These are phyloP conservation scores for Pandemis cinnamomeana DNA, from an alignment of 2,888 invertebrate species.

Conservation along the genomic window DNA sequence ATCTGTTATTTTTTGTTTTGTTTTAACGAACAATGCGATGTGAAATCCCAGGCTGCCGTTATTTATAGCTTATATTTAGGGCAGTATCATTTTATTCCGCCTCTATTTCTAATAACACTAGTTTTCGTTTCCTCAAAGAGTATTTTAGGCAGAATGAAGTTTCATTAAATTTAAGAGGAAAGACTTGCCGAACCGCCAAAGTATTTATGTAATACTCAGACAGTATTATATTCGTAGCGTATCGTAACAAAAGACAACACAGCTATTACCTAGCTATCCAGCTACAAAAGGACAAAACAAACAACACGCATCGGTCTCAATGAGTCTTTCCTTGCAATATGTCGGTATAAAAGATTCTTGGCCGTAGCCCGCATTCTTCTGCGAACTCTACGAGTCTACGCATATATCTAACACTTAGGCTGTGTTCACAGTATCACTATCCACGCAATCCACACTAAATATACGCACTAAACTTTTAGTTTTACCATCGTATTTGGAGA, in stretches of 20 bases:
- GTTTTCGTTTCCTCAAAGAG: not conserved
- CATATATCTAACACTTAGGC: too few relatives aligned
- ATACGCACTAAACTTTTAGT: too few relatives aligned
- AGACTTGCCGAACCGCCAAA: too few relatives aligned
- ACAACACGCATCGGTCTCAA: slow-evolving; percentile 36
- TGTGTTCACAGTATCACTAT: too few relatives aligned
- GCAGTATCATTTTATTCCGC: not conserved
- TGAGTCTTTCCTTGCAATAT: slow-evolving; percentile 34
- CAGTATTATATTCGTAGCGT: not conserved
- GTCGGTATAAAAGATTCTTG: slow-evolving; percentile 33
- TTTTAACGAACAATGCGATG: slow-evolving; percentile 15
- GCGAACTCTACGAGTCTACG: not conserved
- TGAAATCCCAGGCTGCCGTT: slow-evolving; percentile 19
- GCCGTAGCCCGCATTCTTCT: slow-evolving; percentile 16
- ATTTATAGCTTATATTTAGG: slow-evolving; percentile 24
- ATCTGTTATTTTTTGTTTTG: slow-evolving; percentile 35
- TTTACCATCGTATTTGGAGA: too few relatives aligned
- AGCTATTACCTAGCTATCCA: not conserved
- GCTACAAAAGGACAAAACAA: slow-evolving; percentile 19
- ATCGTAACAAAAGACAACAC: not conserved
- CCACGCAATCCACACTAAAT: too few relatives aligned
- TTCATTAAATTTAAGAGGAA: too few relatives aligned
- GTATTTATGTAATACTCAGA: too few relatives aligned
- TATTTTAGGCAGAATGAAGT: not conserved
- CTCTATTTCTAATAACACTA: slow-evolving; percentile 1